Conservation (phyloP, 2,888 invertebrate genomes). For the Nomada lathburiana region DNA sequence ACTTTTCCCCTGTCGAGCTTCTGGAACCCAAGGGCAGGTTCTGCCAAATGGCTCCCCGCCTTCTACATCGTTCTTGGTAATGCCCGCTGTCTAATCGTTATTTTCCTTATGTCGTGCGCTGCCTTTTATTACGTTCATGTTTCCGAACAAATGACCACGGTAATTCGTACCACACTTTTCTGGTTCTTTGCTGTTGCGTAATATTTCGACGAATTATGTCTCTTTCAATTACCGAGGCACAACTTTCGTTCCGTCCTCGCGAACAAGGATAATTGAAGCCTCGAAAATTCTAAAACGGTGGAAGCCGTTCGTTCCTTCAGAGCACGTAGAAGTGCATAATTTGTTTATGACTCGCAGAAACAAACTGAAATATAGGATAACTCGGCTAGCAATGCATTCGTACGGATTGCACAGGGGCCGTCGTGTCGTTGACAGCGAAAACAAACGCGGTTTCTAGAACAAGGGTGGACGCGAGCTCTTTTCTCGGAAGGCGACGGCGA, state of each 20-base stretch:
- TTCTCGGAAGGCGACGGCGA: conserved; percentile 11
- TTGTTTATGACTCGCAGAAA: conserved; percentile 54
- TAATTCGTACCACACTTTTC: background rate
- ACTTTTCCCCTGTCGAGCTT: background rate
- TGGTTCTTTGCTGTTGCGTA: background rate
- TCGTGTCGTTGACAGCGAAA: conserved; percentile 22
- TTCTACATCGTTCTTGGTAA: background rate
- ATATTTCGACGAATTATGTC: background rate
- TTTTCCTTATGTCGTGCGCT: background rate
- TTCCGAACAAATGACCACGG: background rate
- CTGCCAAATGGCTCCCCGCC: conserved; percentile 7
- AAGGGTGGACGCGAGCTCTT: conserved; percentile 23
- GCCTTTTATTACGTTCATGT: background rate
- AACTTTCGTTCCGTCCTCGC: background rate
- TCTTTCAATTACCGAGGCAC: background rate
- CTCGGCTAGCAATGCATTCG: conserved; percentile 49
- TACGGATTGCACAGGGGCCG: conserved; percentile 40
- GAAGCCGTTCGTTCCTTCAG: conserved; percentile 38
- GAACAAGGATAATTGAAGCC: conserved; percentile 4
- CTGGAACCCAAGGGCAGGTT: background rate
- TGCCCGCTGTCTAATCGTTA: conserved; percentile 1
- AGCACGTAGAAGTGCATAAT: conserved; percentile 54
- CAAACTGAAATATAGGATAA: conserved; percentile 46
- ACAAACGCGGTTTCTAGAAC: conserved; percentile 42
- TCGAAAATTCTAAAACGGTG: background rate